Conservation (phyloP, 2,113 vertebrate species). For the Lamprologus tigripictilis region DNA sequence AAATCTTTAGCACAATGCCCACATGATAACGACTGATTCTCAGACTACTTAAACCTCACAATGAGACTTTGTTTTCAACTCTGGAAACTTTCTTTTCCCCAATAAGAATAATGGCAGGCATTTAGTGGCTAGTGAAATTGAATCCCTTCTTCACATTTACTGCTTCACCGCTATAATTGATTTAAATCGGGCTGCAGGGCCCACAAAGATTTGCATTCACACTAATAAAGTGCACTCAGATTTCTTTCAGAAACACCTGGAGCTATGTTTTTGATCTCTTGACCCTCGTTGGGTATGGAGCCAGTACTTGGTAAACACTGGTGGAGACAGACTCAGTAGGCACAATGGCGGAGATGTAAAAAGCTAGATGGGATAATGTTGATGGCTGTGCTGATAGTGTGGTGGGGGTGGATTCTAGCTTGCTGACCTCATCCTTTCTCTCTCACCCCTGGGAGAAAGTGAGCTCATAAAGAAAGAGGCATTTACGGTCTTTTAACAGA, state of each 20-base stretch:
- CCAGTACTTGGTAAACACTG: background rate
- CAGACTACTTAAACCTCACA: background rate
- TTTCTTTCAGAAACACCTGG: background rate
- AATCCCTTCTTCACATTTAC: background rate
- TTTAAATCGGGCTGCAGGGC: background rate
- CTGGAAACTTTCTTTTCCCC: background rate
- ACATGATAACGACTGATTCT: background rate
- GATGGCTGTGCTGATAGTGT: slow-evolving; percentile 1
- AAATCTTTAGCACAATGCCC: background rate
- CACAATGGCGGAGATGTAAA: background rate
- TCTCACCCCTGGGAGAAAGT: slow-evolving; percentile 46
- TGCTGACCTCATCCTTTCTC: slow-evolving; percentile 58
- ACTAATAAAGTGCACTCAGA: background rate
- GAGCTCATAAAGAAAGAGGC: slow-evolving; percentile 65
- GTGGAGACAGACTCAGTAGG: background rate
- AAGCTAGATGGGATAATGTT: slow-evolving; percentile 19
- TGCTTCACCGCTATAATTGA: background rate
- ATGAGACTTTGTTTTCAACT: background rate
- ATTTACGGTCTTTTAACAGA: slow-evolving; percentile 56
- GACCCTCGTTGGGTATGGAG: background rate
- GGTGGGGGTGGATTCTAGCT: slow-evolving; percentile 23
- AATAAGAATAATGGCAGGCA: background rate
- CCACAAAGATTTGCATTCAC: background rate
- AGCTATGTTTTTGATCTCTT: background rate
- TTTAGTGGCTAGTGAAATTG: background rate